Conservation (phyloP, 1,140 invertebrate genomes). For the Dolichoris vasculosae region DNA sequence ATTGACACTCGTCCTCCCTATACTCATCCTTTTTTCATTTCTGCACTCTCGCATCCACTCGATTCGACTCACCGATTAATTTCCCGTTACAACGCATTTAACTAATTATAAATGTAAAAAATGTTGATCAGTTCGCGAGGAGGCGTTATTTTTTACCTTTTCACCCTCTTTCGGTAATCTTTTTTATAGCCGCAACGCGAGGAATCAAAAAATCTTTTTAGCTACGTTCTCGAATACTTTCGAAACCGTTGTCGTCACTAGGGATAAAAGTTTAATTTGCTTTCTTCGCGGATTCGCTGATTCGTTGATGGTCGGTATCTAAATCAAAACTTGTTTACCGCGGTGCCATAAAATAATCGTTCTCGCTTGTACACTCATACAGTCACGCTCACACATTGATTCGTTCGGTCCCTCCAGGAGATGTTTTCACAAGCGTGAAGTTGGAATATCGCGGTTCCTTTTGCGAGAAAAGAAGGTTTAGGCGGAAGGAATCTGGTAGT, state of each 20-base stretch:
- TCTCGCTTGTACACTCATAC: background rate
- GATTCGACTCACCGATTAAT: background rate
- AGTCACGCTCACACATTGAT: background rate
- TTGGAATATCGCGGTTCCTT: slow-evolving; percentile 2
- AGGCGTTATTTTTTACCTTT: background rate
- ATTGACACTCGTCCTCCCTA: slow-evolving; percentile 27
- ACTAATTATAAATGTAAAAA: slow-evolving; percentile 23
- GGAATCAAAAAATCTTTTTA: background rate
- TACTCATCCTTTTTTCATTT: background rate
- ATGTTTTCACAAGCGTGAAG: slow-evolving; percentile 1
- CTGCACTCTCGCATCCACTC: background rate
- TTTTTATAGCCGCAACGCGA: background rate
- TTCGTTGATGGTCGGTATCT: background rate
- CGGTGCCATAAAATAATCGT: background rate
- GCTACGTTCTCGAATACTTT: background rate
- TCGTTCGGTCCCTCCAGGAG: background rate
- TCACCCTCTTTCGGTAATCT: background rate
- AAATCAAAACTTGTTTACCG: slow-evolving; percentile 1
- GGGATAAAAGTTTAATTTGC: slow-evolving; percentile 23
- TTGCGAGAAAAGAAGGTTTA: background rate
- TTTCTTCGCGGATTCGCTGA: slow-evolving; percentile 4
- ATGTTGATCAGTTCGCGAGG: background rate
- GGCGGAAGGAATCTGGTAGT: slow-evolving; percentile 35
- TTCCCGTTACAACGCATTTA: slow-evolving; percentile 37
- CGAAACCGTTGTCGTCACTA: background rate